These are phyloP conservation scores for Drosophila rhopaloa DNA, from an alignment of 1,140 invertebrate species.

Conservation along the genomic window DNA sequence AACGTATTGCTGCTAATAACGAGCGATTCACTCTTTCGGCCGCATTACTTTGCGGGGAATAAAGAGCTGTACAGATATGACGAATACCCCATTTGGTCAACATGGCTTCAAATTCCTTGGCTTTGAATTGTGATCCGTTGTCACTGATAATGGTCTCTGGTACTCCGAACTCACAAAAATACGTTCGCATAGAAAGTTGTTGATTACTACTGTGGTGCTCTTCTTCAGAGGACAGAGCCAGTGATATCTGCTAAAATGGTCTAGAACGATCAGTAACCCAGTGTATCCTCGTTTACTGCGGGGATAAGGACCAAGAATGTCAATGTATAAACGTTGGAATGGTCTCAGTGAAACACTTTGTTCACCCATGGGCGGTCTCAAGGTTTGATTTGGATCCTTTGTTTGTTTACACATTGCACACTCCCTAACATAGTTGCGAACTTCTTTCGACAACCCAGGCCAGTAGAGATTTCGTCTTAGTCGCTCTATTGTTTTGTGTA, in stretches of 20 bases:
- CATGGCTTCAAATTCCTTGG: conserved; percentile 2
- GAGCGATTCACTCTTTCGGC: conserved; percentile 38
- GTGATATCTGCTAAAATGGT: conserved; percentile 17
- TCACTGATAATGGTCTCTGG: conserved; percentile 29
- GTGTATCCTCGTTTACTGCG: conserved; percentile 7
- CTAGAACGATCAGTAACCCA: conserved; percentile 12
- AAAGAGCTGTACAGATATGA: background rate
- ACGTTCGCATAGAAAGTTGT: background rate
- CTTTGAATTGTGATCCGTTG: conserved; percentile 17
- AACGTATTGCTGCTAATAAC: conserved; percentile 30
- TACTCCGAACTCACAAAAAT: conserved; percentile 12
- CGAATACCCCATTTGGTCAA: conserved; percentile 8
- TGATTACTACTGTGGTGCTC: background rate
- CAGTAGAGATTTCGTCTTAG: conserved; percentile 13
- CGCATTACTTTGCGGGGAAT: conserved; percentile 42
- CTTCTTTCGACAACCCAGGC: conserved; percentile 8
- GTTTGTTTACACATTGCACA: conserved; percentile 19
- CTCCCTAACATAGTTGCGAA: conserved; percentile 16
- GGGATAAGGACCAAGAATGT: conserved; percentile 26
- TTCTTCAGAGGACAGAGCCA: conserved; percentile 11
- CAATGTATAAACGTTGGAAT: conserved; percentile 17
- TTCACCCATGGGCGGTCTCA: conserved; percentile 16
- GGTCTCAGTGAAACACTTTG: conserved; percentile 1
- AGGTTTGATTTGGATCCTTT: conserved; percentile 9
- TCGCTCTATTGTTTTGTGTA: conserved; percentile 8